Evolutionary conservation across 2,888 invertebrate genomes (phyloP).

Genomic region (Dryobotodes eremita): DNA sequence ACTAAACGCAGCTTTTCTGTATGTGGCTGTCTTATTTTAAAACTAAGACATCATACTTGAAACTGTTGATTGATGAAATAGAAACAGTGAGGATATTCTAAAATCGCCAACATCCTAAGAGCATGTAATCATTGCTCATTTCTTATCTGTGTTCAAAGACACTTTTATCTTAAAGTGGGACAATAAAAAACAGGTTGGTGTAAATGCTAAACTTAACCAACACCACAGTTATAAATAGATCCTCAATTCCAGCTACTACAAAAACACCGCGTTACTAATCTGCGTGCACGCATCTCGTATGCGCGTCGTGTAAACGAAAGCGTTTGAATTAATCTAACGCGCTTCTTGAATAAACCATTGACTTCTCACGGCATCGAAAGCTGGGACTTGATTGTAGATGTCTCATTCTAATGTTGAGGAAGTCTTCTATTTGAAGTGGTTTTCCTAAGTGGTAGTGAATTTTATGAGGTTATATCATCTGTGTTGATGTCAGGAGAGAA

Average conservation of each 20-base stretch:
- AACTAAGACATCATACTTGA: background rate
- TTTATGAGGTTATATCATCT: constrained; percentile 28
- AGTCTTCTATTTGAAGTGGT: constrained; percentile 12
- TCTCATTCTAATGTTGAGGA: constrained; percentile 33
- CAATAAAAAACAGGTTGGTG: background rate
- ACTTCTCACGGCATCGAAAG: constrained; percentile 64
- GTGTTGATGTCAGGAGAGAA: constrained; percentile 2
- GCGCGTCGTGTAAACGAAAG: constrained; percentile 63
- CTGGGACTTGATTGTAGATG: constrained; percentile 28
- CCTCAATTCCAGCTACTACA: constrained; percentile 27
- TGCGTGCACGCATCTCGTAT: constrained; percentile 46
- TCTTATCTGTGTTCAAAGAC: background rate
- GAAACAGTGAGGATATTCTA: background rate
- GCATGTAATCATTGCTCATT: background rate
- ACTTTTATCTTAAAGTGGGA: background rate
- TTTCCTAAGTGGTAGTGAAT: constrained; percentile 9
- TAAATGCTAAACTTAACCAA: constrained; percentile 12
- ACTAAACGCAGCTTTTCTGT: background rate
- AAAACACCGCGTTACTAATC: constrained; percentile 52
- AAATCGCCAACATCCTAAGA: background rate
- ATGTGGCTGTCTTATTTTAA: background rate
- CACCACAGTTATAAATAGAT: constrained; percentile 25
- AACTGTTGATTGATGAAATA: background rate
- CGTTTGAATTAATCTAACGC: constrained; percentile 62
- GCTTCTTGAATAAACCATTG: constrained; percentile 65